A percentile compares a stretch with the other conserved stretches of the same genome.
Evolutionary conservation across 2,113 vertebrate genomes (phyloP).

Genomic region (Heterotilapia buettikoferi): DNA sequence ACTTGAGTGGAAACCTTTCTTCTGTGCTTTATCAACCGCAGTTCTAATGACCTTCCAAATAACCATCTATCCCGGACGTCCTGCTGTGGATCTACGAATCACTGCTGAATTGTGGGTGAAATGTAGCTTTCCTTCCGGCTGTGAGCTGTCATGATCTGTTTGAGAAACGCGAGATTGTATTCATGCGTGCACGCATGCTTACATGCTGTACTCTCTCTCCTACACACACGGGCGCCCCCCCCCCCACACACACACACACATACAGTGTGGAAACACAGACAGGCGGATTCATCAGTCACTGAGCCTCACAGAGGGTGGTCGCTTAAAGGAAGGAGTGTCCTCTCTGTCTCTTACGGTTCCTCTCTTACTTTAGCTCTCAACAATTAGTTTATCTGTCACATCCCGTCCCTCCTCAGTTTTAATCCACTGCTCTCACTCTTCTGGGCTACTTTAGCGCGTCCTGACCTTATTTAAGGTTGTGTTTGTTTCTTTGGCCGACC

Average conservation of each 20-base stretch:
- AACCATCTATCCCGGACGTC: conserved; percentile 39
- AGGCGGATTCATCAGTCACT: conserved; percentile 48
- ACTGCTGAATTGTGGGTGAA: conserved; percentile 66
- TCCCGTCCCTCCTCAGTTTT: not conserved
- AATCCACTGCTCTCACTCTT: not conserved
- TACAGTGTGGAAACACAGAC: not conserved
- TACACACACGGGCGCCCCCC: not conserved
- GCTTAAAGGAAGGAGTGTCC: conserved; percentile 52
- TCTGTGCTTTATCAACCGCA: not conserved
- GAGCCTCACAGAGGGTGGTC: conserved; percentile 41
- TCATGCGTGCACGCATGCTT: conserved; percentile 49
- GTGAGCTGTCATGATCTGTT: conserved; percentile 68
- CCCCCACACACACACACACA: not conserved
- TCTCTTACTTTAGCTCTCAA: conserved; percentile 35
- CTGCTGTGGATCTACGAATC: conserved; percentile 48
- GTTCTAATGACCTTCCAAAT: conserved; percentile 60
- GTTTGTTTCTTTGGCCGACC: conserved; percentile 42
- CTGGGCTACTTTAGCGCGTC: conserved; percentile 5
- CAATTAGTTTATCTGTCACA: conserved; percentile 47
- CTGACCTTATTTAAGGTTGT: conserved; percentile 49
- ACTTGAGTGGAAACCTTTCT: not conserved
- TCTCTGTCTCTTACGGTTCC: conserved; percentile 34
- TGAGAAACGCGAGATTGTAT: conserved; percentile 41
- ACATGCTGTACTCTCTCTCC: not conserved
- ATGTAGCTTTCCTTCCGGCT: conserved; percentile 63